Percentiles rank a stretch among this genome's conserved stretches.
Evolutionary conservation across 2,113 vertebrate genomes (phyloP).

Genomic region (Chelonoidis abingdonii): DNA sequence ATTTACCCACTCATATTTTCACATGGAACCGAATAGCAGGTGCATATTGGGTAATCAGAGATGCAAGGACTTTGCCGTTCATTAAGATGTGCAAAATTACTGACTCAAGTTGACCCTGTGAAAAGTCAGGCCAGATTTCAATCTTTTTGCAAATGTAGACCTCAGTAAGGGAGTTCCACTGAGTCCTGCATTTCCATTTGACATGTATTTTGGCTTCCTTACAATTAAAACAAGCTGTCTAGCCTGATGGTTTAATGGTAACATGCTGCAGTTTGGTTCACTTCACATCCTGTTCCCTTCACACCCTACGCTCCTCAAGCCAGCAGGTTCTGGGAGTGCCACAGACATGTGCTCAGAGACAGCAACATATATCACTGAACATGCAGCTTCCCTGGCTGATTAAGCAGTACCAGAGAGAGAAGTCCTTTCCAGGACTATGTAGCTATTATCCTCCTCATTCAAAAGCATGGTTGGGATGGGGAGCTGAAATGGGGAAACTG

Average conservation of each 20-base stretch:
- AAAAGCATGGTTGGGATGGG: neutral
- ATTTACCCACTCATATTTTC: neutral
- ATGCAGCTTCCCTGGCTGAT: neutral
- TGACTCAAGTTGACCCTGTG: rapidly evolving
- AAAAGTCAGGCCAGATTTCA: neutral
- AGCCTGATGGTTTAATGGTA: neutral
- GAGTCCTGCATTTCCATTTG: neutral
- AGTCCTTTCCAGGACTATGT: neutral
- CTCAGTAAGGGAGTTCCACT: rapidly evolving
- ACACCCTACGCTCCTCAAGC: neutral
- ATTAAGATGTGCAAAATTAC: neutral
- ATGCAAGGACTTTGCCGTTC: neutral
- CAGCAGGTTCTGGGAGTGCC: neutral
- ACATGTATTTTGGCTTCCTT: neutral
- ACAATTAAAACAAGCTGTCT: neutral
- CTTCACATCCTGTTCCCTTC: neutral
- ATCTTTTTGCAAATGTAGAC: neutral
- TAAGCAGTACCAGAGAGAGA: neutral
- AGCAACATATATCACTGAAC: neutral
- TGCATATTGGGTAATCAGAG: neutral
- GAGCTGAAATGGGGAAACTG: neutral
- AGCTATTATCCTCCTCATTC: neutral
- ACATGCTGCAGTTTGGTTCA: neutral
- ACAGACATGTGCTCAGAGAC: neutral
- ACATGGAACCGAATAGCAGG: neutral